Evolutionary conservation across 2,797 vertebrate genomes (phyloP), one percentile per base, ranked within the genome.

Genomic region (Darevskia mixta): DNA sequence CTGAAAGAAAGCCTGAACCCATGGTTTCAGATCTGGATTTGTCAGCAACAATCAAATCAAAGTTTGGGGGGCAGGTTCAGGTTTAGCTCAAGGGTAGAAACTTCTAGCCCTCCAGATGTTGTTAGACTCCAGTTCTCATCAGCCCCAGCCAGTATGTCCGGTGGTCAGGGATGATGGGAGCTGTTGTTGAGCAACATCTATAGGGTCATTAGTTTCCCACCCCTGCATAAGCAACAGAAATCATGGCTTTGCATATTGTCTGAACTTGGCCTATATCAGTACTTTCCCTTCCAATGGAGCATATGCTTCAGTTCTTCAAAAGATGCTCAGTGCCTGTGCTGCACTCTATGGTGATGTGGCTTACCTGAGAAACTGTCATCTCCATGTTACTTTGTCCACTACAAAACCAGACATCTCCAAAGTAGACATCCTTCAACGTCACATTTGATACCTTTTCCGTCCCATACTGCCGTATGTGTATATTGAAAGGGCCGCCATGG

Each of bases 381-480:
- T 87, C 95, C 98, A 99, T 99, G 96, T 99, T 99, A 96, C 98
- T 99, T 91, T 99, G 98, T 8, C 98, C 99, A 1, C 98, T 97
- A 94, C 98, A 99, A 75, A 99, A 95, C 98, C 98, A 99, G 83
- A 99, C 93, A 0, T 99, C 98, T 85, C 98, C 98, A 87, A 99
- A 99, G 85, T 98, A 95, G 93, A 99, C 92, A 87, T 98, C 98
- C 3, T 4, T 91, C 90, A 99, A 91, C 0, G 79, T 92, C 66
- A 93, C 25, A 0, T 91, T 96, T 43, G 90, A 67, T 1, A 82
- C 86, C 3, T 3, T 7, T 17, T 55, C 55, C n/a, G 6, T 86
- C 41, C 17, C 82, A 79, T n/a, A 91, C 90, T 95, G 92, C 0
- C 86, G 1, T 0, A 96, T 97, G 0, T 66, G 95, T 92, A 99